phyloP scores from a whole-genome alignment of 2,797 vertebrate genomes.

The Tokudaia tokunoshimensis region DNA sequence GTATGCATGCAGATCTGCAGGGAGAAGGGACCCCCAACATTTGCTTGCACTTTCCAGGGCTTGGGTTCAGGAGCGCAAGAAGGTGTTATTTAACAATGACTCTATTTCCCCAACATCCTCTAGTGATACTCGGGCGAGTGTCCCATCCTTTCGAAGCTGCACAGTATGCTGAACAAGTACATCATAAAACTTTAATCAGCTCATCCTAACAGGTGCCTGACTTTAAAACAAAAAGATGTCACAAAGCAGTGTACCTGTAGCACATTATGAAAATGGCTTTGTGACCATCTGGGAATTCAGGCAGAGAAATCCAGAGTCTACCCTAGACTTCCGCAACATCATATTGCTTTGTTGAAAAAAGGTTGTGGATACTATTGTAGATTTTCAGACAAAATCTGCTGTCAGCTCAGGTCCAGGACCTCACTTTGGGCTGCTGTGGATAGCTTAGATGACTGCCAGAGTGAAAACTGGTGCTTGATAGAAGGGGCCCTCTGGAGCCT shows the following conservation, averaged over 20 bases:
- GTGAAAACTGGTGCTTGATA: background rate
- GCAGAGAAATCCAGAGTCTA: background rate
- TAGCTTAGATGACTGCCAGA: background rate
- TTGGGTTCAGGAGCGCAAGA: background rate
- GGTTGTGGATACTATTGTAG: background rate
- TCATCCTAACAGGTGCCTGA: slow-evolving; percentile 22
- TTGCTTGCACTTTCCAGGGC: background rate
- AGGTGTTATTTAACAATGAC: background rate
- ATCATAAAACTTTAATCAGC: slow-evolving; percentile 12
- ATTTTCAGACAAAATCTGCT: background rate
- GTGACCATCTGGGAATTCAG: background rate
- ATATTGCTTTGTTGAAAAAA: background rate
- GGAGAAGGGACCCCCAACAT: rapidly evolving
- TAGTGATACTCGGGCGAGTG: background rate
- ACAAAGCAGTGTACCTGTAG: background rate
- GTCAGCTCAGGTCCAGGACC: background rate
- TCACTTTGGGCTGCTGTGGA: background rate
- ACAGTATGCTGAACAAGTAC: background rate
- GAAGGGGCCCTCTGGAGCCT: background rate
- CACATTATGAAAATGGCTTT: slow-evolving; percentile 20
- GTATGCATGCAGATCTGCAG: background rate
- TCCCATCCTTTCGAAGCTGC: background rate
- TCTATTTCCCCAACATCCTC: background rate
- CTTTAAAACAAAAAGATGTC: slow-evolving; percentile 29
- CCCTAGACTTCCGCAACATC: background rate